A percentile compares a stretch with the other conserved stretches of the same genome.
phyloP scores from a whole-genome alignment of 92 coral and sea anemone species.

The Zoanthus gigantus region DNA sequence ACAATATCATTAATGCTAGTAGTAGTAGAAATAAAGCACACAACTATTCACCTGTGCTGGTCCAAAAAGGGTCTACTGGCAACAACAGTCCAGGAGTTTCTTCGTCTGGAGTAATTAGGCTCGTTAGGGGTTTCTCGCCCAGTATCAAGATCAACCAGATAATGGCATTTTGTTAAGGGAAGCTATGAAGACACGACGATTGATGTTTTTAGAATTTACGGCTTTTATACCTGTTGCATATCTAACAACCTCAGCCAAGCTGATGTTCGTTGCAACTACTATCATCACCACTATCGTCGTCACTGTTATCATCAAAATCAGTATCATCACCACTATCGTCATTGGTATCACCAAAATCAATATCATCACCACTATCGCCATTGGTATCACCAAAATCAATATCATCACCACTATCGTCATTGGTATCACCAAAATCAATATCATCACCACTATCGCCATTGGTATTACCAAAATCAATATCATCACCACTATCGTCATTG shows the following conservation, averaged over 20 bases:
- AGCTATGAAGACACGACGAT: conserved; percentile 43
- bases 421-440: not conserved
- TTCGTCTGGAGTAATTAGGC: conserved; percentile 87
- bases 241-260: too few species aligned
- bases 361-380: too few species aligned
- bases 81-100: conserved; percentile 76
- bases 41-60: conserved; percentile 68
- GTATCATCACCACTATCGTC: not conserved
- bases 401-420: not conserved
- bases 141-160: conserved; percentile 88
- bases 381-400: not conserved
- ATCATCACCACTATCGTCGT: too few species aligned
- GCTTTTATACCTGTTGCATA: too few species aligned
- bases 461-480: not conserved
- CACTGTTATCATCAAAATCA: not conserved
- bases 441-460: not conserved
- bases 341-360: not conserved
- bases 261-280: too few species aligned
- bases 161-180: conserved; percentile 82
- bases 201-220: too few species aligned
- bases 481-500: not conserved
- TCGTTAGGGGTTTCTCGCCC: conserved; percentile 75
- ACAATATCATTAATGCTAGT: too few species aligned
- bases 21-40: not conserved
- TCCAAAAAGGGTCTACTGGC: conserved; percentile 83